These are phyloP conservation scores for Andrena haemorrhoa DNA, from an alignment of 2,888 invertebrate genomes.

Conservation along the genomic window DNA sequence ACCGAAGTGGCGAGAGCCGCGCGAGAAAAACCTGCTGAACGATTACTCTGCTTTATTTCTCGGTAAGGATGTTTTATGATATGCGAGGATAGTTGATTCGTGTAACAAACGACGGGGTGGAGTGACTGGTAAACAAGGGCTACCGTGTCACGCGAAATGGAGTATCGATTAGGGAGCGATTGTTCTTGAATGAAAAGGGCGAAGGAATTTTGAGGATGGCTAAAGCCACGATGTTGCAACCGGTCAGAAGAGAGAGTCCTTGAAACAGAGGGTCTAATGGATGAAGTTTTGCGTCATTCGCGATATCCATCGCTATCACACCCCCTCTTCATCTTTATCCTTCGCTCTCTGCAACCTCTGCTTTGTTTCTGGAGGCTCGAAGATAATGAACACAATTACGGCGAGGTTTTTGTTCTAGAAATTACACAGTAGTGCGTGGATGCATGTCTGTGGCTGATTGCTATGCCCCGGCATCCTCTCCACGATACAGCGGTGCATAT, in stretches of 20 bases:
- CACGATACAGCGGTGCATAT: constrained; percentile 44
- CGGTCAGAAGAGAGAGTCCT: neutral
- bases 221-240: neutral
- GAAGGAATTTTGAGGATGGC: no score
- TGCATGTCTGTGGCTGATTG: constrained; percentile 81
- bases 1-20: neutral
- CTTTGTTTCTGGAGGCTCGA: constrained; percentile 77
- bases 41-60: neutral
- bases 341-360: constrained; percentile 53
- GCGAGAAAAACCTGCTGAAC: neutral
- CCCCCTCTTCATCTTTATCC: constrained; percentile 12
- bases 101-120: neutral
- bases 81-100: neutral
- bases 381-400: constrained; percentile 83
- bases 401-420: constrained; percentile 80
- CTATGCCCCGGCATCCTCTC: constrained; percentile 71
- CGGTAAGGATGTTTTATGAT: neutral
- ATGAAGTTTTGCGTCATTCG: constrained; percentile 57
- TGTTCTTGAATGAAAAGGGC: no score
- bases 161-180: no score
- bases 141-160: no score
- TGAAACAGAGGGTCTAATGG: neutral
- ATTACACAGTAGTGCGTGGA: constrained; percentile 78
- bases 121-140: no score
- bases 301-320: constrained; percentile 51